Evolutionary conservation across 2,113 vertebrate species (phyloP).

Genomic region (Takifugu bimaculatus): DNA sequence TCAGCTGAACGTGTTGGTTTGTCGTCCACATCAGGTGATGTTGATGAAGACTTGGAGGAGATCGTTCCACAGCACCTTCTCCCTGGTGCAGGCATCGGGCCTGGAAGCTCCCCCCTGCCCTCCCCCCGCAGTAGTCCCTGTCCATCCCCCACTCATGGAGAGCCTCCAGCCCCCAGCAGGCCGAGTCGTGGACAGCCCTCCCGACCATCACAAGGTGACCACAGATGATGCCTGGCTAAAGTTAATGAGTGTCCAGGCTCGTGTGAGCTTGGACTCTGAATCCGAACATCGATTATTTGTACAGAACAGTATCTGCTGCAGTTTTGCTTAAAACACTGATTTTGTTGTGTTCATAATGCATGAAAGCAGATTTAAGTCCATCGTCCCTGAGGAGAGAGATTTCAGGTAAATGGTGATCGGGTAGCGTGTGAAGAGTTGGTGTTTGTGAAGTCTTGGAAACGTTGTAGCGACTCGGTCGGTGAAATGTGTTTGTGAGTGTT

Average conservation of each 20-base stretch:
- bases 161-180: conserved; percentile 75
- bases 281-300: not conserved
- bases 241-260: not conserved
- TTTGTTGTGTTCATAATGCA: conserved; percentile 40
- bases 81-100: conserved; percentile 75
- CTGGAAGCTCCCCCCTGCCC: conserved; percentile 82
- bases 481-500: conserved; percentile 9
- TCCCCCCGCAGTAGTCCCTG: conserved; percentile 90
- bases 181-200: conserved; percentile 79
- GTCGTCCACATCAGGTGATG: conserved; percentile 78
- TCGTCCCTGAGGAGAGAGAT: conserved; percentile 49
- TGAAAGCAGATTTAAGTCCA: conserved; percentile 59
- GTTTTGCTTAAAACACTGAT: conserved; percentile 13
- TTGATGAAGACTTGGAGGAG: conserved; percentile 94
- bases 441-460: conserved; percentile 11
- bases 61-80: conserved; percentile 93
- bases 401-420: conserved; percentile 57
- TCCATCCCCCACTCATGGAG: conserved; percentile 87
- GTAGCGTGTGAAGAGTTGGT: conserved; percentile 11
- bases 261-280: too few relatives aligned
- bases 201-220: conserved; percentile 75
- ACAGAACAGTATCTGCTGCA: not conserved
- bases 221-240: not conserved
- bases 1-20: not conserved
- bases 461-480: conserved; percentile 11